Percentiles rank a stretch among this genome's conserved stretches.
Evolutionary conservation across 2,113 vertebrate genomes (phyloP).

Genomic region (Rafetus swinhoei): DNA sequence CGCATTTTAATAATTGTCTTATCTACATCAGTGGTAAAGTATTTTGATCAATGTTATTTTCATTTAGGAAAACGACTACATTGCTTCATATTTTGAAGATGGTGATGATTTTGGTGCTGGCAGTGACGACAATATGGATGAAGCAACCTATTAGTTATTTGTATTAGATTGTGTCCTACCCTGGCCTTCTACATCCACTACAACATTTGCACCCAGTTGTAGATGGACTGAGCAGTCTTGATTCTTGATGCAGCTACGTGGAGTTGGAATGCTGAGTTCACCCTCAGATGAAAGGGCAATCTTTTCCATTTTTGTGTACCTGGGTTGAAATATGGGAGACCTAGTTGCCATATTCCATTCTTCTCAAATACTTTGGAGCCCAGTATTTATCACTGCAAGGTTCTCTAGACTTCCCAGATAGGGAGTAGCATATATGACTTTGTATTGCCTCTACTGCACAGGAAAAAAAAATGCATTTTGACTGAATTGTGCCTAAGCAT

Average conservation of each 20-base stretch:
- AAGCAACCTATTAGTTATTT: constrained; percentile 85
- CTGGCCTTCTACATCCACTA: not conserved
- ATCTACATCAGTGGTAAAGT: not conserved
- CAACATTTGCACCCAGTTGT: constrained; percentile 13
- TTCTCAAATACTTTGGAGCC: not conserved
- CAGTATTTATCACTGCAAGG: not conserved
- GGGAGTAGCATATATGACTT: not conserved
- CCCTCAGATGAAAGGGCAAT: rapidly evolving
- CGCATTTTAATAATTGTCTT: not conserved
- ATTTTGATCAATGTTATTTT: not conserved
- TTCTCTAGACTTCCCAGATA: constrained; percentile 3
- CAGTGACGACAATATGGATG: constrained; percentile 91
- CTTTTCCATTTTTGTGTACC: not conserved
- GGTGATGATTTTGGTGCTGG: constrained; percentile 86
- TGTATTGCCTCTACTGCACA: constrained; percentile 1
- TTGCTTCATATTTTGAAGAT: constrained; percentile 90
- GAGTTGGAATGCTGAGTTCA: not conserved
- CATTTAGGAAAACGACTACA: constrained; percentile 90
- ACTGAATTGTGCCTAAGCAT: constrained; percentile 47
- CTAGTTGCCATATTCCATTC: not conserved
- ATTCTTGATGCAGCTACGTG: not conserved
- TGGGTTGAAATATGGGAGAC: not conserved
- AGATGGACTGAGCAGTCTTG: not conserved
- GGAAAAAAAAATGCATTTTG: constrained; percentile 6
- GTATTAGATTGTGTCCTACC: not conserved